Evolutionary conservation across 2,888 invertebrate genomes (phyloP).

Genomic region (Drosophila nigricruria): DNA sequence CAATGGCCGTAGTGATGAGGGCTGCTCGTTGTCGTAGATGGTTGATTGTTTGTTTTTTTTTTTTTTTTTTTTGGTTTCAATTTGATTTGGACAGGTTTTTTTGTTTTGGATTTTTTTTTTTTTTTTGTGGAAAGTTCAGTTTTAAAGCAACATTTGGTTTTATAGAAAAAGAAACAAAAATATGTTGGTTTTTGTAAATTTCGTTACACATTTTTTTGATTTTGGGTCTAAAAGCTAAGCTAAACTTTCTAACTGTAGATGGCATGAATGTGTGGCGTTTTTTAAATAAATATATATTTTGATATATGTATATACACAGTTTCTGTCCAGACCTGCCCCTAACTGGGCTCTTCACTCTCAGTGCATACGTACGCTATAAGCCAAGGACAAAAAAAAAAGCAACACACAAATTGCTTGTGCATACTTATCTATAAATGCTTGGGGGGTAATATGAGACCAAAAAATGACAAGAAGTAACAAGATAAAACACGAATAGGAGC

Average conservation of each 20-base stretch:
- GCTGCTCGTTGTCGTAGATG: constrained; percentile 55
- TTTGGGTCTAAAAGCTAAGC: constrained; percentile 53
- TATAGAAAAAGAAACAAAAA: constrained; percentile 81
- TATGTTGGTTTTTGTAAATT: constrained; percentile 76
- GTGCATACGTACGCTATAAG: constrained; percentile 41
- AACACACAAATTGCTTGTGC: constrained; percentile 57
- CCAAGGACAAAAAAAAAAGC: constrained; percentile 42
- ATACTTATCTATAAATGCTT: constrained; percentile 36
- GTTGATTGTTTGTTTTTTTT: constrained; percentile 21
- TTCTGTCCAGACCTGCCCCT: constrained; percentile 15
- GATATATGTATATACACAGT: constrained; percentile 38
- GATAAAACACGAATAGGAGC: constrained; percentile 35
- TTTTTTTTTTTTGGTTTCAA: constrained; percentile 10
- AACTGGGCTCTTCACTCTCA: constrained; percentile 21
- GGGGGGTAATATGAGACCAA: constrained; percentile 19
- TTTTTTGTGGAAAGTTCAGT: constrained; percentile 43
- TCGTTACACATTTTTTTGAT: constrained; percentile 64
- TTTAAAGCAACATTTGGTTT: constrained; percentile 69
- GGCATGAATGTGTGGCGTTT: constrained; percentile 28
- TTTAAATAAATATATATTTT: neutral
- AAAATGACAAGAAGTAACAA: constrained; percentile 14
- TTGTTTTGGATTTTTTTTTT: constrained; percentile 14
- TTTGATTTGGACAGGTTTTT: constrained; percentile 49
- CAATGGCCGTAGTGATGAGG: constrained; percentile 90
- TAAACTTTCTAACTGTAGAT: constrained; percentile 59